These are phyloP conservation scores for Phengaris alcon DNA, from an alignment of 2,888 invertebrate genomes.

Conservation along the genomic window DNA sequence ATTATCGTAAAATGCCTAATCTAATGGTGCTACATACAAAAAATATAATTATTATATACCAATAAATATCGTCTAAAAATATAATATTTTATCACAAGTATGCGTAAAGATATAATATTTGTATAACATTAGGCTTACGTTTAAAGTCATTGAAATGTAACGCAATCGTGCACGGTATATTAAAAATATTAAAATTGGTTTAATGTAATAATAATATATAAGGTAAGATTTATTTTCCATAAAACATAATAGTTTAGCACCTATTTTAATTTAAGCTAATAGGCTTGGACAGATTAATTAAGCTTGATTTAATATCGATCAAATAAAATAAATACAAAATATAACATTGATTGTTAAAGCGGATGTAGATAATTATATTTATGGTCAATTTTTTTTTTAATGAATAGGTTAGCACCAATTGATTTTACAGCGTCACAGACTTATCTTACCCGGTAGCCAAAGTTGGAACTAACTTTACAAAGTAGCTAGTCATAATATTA, in stretches of 20 bases:
- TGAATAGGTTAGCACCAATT: not conserved
- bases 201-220: not conserved
- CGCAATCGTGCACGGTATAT: not conserved
- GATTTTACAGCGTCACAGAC: not conserved
- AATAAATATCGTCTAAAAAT: constrained; percentile 69
- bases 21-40: constrained; percentile 50
- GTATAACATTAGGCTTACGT: not conserved
- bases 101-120: constrained; percentile 51
- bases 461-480: not conserved
- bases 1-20: constrained; percentile 50
- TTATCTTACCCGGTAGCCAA: not conserved
- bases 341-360: too few species aligned
- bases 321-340: too few species aligned
- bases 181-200: constrained; percentile 11
- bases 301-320: too few species aligned
- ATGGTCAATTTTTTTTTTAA: not conserved
- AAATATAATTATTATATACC: constrained; percentile 48
- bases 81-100: constrained; percentile 65
- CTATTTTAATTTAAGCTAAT: too few species aligned
- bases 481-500: too few species aligned
- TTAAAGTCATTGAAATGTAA: not conserved
- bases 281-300: too few species aligned
- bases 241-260: not conserved
- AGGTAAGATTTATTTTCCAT: not conserved
- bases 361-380: too few species aligned